Percentiles rank a stretch among this genome's conserved stretches.
These are phyloP conservation scores for Chaetodon trifascialis DNA, from an alignment of 2,113 vertebrate genomes.

Conservation along the genomic window DNA sequence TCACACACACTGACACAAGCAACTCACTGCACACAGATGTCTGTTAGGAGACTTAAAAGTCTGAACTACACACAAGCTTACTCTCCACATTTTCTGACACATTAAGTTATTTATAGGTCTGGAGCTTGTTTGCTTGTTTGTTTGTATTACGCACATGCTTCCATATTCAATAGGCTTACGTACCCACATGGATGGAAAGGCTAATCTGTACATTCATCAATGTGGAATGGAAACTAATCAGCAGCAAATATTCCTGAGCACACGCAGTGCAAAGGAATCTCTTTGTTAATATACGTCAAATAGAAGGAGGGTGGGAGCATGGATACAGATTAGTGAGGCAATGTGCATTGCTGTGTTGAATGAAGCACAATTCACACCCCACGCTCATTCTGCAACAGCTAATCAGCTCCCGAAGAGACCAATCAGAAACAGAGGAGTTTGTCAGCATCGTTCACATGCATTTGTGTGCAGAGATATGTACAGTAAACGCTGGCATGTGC, in stretches of 20 bases:
- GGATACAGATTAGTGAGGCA: constrained; percentile 34
- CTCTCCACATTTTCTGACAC: constrained; percentile 19
- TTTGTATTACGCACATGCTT: constrained; percentile 19
- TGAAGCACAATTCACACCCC: constrained; percentile 26
- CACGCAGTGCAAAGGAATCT: constrained; percentile 5
- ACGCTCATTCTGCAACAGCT: background rate
- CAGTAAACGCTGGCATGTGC: background rate
- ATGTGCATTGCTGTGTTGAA: constrained; percentile 17
- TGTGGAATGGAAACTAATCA: constrained; percentile 53
- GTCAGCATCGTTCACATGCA: constrained; percentile 14
- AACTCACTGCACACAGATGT: background rate
- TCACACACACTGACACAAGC: background rate
- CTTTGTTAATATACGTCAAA: constrained; percentile 48
- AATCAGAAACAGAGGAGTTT: constrained; percentile 25
- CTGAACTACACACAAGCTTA: background rate
- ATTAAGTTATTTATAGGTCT: constrained; percentile 30
- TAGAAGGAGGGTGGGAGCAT: background rate
- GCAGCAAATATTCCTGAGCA: constrained; percentile 20
- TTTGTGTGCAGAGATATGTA: background rate
- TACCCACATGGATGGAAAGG: constrained; percentile 43
- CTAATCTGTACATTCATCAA: constrained; percentile 38
- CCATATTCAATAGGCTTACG: constrained; percentile 47
- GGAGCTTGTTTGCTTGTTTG: background rate
- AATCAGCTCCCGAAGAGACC: background rate
- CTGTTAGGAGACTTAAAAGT: constrained; percentile 13